Base-by-base conservation (phyloP, 2,113 vertebrate genomes). In the Xiphias gladius region DNA sequence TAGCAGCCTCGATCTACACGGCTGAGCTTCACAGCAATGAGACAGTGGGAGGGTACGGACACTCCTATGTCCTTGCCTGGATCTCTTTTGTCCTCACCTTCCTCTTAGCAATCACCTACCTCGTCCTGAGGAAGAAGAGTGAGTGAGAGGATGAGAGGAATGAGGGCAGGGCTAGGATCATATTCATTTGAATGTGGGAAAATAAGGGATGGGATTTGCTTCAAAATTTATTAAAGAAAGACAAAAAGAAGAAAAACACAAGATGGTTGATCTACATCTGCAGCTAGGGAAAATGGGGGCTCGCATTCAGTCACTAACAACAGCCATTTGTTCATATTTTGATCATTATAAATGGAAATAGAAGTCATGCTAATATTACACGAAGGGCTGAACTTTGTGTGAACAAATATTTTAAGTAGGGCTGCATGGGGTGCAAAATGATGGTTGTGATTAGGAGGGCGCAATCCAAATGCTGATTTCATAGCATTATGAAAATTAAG, bases 61-160 rank as follows among this genome's bases (percentile, higher is more conserved):
- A 98, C 86, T 96, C 96, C 70, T 99, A 96, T 41, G 91, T 98
- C 89, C 92, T 99, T 93, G 98, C 98, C 50, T 99, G 98, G 98
- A 94, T 98, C 65, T 96, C 97, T 0, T 99, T 99, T 68, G 95
- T 97, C 26, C 95, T 98, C 88, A 96, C 97, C 11, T 91, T 99
- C 46, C 67, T 98, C 92, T 96, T 97, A 9, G 96, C 97, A 1
- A 86, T 97, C 79, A 97, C 97, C 96, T 99, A 99, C 93, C 94
- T 99, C 73, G 83, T 99, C 88, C 90, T 99, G 82, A 96, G 97
- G 88, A 99, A 99, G 95, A 98, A 96, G 94, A 93, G 74, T 10
- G 91, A 95, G 79, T 95, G 83, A 93, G 73, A 50, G 24, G 54
- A 82, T 39, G 55, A 76, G 69, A 70, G 76, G 65, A 62, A 66